phyloP scores from a whole-genome alignment of 2,113 vertebrate species.

The Nibea coibor region DNA sequence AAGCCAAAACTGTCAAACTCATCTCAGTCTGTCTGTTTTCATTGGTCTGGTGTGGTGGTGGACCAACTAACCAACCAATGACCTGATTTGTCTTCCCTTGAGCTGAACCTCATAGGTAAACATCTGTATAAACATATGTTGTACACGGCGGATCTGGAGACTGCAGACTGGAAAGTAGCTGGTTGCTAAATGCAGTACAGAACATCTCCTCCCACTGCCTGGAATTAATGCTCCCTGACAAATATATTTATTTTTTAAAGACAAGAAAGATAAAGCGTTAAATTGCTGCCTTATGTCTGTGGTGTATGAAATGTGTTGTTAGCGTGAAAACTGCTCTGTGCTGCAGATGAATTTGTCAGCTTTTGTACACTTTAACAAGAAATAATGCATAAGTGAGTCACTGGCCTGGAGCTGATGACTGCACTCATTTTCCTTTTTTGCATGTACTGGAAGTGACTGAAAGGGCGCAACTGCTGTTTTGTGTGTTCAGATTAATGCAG shows the following conservation, averaged over 20 bases:
- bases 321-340: conserved; percentile 20
- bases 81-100: no score
- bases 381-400: conserved; percentile 76
- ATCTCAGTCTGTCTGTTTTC: no score
- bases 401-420: conserved; percentile 72
- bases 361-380: conserved; percentile 63
- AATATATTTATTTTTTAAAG: neutral
- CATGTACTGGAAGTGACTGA: conserved; percentile 73
- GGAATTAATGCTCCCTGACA: conserved; percentile 4
- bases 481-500: conserved; percentile 32
- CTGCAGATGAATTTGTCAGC: conserved; percentile 41
- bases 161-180: conserved; percentile 11
- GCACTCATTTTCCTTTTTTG: conserved; percentile 50
- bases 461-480: conserved; percentile 58
- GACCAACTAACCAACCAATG: no score
- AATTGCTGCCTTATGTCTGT: neutral
- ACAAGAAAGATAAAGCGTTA: neutral
- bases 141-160: neutral
- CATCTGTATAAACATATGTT: no score
- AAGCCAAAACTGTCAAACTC: no score
- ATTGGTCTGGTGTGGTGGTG: no score
- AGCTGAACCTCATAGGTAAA: no score
- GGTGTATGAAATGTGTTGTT: conserved; percentile 5
- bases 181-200: conserved; percentile 1
- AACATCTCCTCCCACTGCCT: neutral